These are phyloP conservation scores for Drosophila mercatorum DNA, from an alignment of 2,888 invertebrate species.

Conservation along the genomic window DNA sequence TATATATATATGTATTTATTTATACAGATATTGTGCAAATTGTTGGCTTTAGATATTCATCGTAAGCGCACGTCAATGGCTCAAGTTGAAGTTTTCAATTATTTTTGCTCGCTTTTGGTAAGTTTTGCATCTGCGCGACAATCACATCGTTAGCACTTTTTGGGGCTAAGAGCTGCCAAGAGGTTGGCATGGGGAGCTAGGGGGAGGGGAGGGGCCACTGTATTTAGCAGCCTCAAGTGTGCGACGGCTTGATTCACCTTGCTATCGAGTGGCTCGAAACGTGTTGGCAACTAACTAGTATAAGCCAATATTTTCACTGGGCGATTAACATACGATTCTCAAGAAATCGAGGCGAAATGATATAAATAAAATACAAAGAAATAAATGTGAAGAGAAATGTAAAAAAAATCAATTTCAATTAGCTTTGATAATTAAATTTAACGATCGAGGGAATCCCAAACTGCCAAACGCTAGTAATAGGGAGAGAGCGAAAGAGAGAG, in stretches of 20 bases:
- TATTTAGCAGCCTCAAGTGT: conserved; percentile 1
- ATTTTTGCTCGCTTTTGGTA: conserved; percentile 42
- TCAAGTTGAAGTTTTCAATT: conserved; percentile 43
- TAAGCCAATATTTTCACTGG: background rate
- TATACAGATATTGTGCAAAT: conserved; percentile 8
- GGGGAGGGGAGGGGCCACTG: background rate
- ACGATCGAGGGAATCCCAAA: conserved; percentile 5
- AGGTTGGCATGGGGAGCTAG: background rate
- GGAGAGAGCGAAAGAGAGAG: no score
- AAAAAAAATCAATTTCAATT: background rate
- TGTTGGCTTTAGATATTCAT: conserved; percentile 44
- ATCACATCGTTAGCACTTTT: conserved; percentile 38
- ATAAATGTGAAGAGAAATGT: background rate
- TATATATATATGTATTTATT: background rate
- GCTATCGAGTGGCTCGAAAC: conserved; percentile 2
- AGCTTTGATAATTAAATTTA: background rate
- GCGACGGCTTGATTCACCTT: background rate
- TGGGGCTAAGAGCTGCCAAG: conserved; percentile 3
- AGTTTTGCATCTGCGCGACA: conserved; percentile 17
- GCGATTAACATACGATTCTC: background rate
- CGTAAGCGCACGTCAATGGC: conserved; percentile 31
- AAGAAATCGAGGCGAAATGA: background rate
- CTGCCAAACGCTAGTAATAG: background rate
- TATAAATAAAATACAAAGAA: background rate
- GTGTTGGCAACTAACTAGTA: background rate